phyloP scores from a whole-genome alignment of 2,888 invertebrate genomes.

The Gastrophysa polygoni region DNA sequence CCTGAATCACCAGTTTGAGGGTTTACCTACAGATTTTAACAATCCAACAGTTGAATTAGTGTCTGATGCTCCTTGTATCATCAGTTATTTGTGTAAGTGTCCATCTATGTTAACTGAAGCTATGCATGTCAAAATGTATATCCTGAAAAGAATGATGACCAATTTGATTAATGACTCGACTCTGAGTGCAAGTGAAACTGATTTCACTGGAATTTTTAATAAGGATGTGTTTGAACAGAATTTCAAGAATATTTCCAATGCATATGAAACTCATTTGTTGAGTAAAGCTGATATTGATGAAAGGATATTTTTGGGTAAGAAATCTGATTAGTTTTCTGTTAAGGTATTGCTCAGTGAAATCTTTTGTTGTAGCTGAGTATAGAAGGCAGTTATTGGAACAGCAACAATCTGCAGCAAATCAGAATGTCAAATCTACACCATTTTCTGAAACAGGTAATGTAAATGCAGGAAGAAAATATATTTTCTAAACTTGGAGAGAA shows the following conservation, averaged over 20 bases:
- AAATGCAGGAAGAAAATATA: no score
- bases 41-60: conserved; percentile 64
- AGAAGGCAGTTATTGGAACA: conserved; percentile 43
- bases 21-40: conserved; percentile 74
- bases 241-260: conserved; percentile 80
- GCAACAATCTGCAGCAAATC: conserved; percentile 32
- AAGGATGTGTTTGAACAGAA: conserved; percentile 82
- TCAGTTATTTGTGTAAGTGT: conserved; percentile 54
- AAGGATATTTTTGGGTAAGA: conserved; percentile 86
- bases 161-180: conserved; percentile 77
- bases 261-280: conserved; percentile 90
- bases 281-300: conserved; percentile 96
- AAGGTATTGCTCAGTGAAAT: conserved; percentile 16
- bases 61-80: conserved; percentile 78
- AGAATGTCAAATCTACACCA: conserved; percentile 32
- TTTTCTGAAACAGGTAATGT: conserved; percentile 35
- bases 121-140: conserved; percentile 87
- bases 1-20: conserved; percentile 83
- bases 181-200: conserved; percentile 73
- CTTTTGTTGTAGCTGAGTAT: conserved; percentile 45
- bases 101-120: conserved; percentile 83
- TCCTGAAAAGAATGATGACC: conserved; percentile 78
- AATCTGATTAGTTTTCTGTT: not conserved
- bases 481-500: no score
- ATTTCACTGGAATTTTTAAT: conserved; percentile 78